Evolutionary conservation across 2,113 vertebrate species (phyloP), one percentile per base, ranked within the genome.

Genomic region (Phoxinus phoxinus): DNA sequence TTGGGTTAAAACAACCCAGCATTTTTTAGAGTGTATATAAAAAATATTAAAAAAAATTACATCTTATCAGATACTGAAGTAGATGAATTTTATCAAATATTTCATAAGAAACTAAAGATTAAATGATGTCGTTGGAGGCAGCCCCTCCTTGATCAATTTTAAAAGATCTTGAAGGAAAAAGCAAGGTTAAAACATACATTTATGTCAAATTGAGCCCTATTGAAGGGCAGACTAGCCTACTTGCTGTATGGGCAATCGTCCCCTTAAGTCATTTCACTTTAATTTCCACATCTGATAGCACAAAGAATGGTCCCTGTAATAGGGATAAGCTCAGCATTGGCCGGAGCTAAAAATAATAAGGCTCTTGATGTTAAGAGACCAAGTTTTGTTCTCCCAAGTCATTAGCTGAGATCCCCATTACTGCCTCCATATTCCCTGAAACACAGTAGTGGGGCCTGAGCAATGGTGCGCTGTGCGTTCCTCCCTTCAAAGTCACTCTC

Each of bases 221-320:
- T 95, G 94, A 94, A 96, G 94, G 95, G 93, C 94, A 94, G 90
- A 89, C 91, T 94, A 94, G 93, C 93, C 95, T 94, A 94, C 91
- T 95, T 95, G 93, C 91, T 90, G 90, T 93, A 93, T 93, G 91
- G 93, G 89, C 93, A 91, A 91, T 93, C 90, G 90, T 93, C 93
- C 94, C 95, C 95, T 94, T 92, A 94, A 95, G 94, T 95, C 94
- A 95, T 95, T 95, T 93, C 91, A 91, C 92, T 94, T 96, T 94
- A 92, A 95, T 95, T 95, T 95, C 93, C 93, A 94, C 93, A 94
- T 94, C 93, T 94, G 93, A 96, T 95, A 93, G 93, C 91, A 93
- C 93, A 94, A 93, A 93, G 89, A 91, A 94, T 91, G 91, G 91
- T 87, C 92, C 91, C 91, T 93, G 90, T 94, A 94, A 94, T 92